Evolutionary conservation across 1,140 invertebrate genomes (phyloP).

Genomic region (Phymastichus coffea): DNA sequence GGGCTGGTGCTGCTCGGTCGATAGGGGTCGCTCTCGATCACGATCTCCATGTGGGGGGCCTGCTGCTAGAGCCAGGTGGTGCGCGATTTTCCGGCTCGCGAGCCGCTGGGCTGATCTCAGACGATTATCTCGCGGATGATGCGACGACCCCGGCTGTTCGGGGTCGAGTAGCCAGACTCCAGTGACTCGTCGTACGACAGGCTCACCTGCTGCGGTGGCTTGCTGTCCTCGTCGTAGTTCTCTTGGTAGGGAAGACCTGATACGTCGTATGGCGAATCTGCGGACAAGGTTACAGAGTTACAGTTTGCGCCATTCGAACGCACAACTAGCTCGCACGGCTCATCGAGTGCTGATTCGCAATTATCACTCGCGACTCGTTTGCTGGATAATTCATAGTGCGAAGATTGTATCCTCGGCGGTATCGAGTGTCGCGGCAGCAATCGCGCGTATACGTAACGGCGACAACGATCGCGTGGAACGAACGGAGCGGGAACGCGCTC

Average conservation of each 20-base stretch:
- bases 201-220: conserved; percentile 80
- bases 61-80: conserved; percentile 57
- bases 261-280: conserved; percentile 91
- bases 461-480: too few relatives aligned
- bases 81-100: conserved; percentile 51
- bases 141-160: conserved; percentile 82
- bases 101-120: conserved; percentile 63
- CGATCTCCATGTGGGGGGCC: conserved; percentile 54
- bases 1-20: conserved; percentile 26
- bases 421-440: too few relatives aligned
- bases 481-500: neutral
- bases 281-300: too few relatives aligned
- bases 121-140: conserved; percentile 95
- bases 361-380: too few relatives aligned
- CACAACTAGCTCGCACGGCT: too few relatives aligned
- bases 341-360: too few relatives aligned
- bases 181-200: conserved; percentile 88
- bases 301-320: conserved; percentile 10
- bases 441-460: too few relatives aligned
- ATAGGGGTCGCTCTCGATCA: conserved; percentile 44
- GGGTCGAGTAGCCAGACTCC: conserved; percentile 90
- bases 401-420: too few relatives aligned
- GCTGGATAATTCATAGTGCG: neutral
- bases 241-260: conserved; percentile 86
- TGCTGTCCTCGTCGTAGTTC: conserved; percentile 69